Evolutionary conservation across 2,797 vertebrate genomes (phyloP), one percentile per base, ranked within the genome.

Genomic region (Poeciliopsis paucimaculata): DNA sequence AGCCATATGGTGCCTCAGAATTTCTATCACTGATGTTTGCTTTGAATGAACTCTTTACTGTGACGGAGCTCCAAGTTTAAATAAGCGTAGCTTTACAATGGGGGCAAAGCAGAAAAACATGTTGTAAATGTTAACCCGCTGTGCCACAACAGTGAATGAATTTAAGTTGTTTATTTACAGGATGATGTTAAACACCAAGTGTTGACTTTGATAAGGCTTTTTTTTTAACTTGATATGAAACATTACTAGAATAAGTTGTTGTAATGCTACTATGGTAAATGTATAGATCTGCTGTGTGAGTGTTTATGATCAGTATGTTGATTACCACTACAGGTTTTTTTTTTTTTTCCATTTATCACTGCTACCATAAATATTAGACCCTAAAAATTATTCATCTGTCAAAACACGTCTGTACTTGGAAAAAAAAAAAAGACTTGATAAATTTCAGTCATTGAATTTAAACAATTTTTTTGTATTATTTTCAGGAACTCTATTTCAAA

Each of bases 11-110:
- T 0, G 23, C 49, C 13, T 81, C 53, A 55, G 68, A 55, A 43
- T 62, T 78, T 46, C 72, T 60, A 76, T 53, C 53, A 34, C 39
- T 45, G 31, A 43, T 12, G 26, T 68, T 78, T 68, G 28, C 60
- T 81, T 81, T 39, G 20, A 16, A 31, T 39, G 31, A 47, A 81
- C 34, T 26, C 28, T 71, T 66, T 34, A 47, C 20, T 3, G 39
- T 43, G 6, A 71, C 3, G n/a, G 20, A 77, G 76, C 18, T 28
- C 49, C 13, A 49, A 23, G 43, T 78, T 81, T 53, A 70, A n/a
- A 73, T 73, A 39, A 47, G 31, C 5, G 4, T 39, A 36, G 34
- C 51, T 53, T 60, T 26, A 16, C 60, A 53, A n/a, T 72, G 28
- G 15, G 31, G 41, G 55, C 7, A 13, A 49, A 31, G 66, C 11